Conservation (phyloP, 2,797 vertebrate genomes). For the Staurois parvus region DNA sequence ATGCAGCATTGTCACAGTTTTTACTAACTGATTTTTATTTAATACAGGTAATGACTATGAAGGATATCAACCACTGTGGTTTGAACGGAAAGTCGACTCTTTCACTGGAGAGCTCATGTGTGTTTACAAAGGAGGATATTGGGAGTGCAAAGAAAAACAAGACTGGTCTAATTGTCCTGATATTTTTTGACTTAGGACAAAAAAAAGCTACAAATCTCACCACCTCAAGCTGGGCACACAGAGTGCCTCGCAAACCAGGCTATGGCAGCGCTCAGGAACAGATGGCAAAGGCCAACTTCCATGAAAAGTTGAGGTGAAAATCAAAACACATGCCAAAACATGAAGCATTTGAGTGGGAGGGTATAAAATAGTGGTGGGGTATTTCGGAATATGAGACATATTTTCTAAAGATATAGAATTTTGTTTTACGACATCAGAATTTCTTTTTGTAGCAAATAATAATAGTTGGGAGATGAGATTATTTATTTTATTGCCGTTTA, state of each 20-base stretch:
- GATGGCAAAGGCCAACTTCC: conserved; percentile 37
- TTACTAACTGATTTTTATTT: not conserved
- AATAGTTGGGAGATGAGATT: conserved; percentile 49
- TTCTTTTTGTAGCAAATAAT: conserved; percentile 58
- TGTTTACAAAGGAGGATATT: conserved; percentile 95
- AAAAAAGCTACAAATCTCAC: not conserved
- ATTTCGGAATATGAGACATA: conserved; percentile 70
- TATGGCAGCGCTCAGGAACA: not conserved
- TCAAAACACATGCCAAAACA: conserved; percentile 49
- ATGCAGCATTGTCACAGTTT: not conserved
- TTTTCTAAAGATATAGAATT: conserved; percentile 71
- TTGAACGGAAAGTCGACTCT: conserved; percentile 88
- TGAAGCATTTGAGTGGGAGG: conserved; percentile 28
- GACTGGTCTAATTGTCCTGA: conserved; percentile 90
- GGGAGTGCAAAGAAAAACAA: conserved; percentile 92
- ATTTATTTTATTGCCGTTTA: conserved; percentile 56
- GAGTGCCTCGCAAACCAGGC: conserved; percentile 47
- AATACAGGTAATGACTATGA: conserved; percentile 87
- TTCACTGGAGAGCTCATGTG: conserved; percentile 89
- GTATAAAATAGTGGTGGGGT: not conserved
- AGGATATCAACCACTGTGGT: conserved; percentile 90
- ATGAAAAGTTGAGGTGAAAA: conserved; percentile 28
- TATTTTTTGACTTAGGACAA: conserved; percentile 87
- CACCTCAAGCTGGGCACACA: rapidly evolving
- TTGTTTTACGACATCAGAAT: conserved; percentile 61